Evolutionary conservation across 2,113 vertebrate genomes (phyloP).

Genomic region (Alethe diademata): DNA sequence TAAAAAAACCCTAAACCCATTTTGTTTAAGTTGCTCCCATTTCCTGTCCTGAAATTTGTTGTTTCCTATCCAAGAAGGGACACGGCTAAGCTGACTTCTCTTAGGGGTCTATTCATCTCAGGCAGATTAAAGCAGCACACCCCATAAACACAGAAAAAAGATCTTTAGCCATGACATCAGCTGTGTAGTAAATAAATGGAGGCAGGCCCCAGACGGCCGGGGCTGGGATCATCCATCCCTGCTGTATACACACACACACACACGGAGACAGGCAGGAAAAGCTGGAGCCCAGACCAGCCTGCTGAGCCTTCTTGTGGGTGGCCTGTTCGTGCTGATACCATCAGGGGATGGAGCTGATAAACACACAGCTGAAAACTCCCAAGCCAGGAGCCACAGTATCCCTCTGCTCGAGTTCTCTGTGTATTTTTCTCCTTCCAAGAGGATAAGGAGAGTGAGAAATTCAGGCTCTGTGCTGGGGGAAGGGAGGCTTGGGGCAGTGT

Average conservation of each 20-base stretch:
- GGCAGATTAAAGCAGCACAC: neutral
- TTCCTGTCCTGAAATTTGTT: constrained; percentile 48
- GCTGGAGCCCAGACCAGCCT: constrained; percentile 53
- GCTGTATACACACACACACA: constrained; percentile 42
- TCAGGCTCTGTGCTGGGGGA: neutral
- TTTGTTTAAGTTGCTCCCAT: constrained; percentile 38
- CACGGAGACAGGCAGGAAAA: neutral
- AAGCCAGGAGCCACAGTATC: constrained; percentile 37
- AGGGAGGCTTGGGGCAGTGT: neutral
- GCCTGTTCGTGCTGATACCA: constrained; percentile 67
- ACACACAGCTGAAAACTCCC: constrained; percentile 60
- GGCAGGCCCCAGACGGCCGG: constrained; percentile 42
- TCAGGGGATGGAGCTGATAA: constrained; percentile 64
- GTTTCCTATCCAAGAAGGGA: constrained; percentile 47
- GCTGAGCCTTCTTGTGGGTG: constrained; percentile 68
- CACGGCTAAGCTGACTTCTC: neutral
- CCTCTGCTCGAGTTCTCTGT: neutral
- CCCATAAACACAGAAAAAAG: constrained; percentile 61
- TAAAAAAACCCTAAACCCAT: neutral
- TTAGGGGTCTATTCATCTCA: constrained; percentile 10
- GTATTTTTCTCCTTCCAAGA: constrained; percentile 45
- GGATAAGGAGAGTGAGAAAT: constrained; percentile 36
- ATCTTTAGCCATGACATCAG: constrained; percentile 65
- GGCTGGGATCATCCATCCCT: neutral
- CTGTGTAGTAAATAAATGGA: constrained; percentile 64